A percentile compares a stretch with the other conserved stretches of the same genome.
Conservation (phyloP, 2,888 invertebrate genomes). For the Bombylius discolor region DNA sequence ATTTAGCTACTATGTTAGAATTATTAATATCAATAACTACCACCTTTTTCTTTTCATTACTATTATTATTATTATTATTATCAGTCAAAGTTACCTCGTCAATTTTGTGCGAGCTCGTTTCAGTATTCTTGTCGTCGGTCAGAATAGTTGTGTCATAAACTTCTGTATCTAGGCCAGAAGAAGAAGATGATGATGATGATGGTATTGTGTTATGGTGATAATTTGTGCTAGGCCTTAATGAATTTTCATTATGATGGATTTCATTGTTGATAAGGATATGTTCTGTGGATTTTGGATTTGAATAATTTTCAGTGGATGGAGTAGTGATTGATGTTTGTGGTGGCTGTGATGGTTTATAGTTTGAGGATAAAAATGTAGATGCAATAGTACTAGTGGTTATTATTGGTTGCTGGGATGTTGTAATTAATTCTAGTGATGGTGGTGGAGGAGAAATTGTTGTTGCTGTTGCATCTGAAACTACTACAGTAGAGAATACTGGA, state of each 20-base stretch:
- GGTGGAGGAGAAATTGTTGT: conserved; percentile 19
- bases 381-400: conserved; percentile 4
- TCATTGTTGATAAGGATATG: conserved; percentile 5
- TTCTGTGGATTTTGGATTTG: conserved; percentile 5
- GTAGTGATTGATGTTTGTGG: not conserved
- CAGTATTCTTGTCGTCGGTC: conserved; percentile 1
- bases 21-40: not conserved
- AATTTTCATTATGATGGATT: not conserved
- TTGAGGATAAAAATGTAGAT: conserved; percentile 15
- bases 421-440: conserved; percentile 27
- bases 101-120: not conserved
- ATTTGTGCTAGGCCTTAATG: conserved; percentile 10
- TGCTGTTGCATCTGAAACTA: conserved; percentile 10
- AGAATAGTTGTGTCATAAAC: conserved; percentile 1
- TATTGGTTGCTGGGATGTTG: conserved; percentile 10
- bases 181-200: not conserved
- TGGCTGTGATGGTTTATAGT: conserved; percentile 15
- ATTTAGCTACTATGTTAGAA: not conserved
- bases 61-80: not conserved
- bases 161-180: conserved; percentile 21
- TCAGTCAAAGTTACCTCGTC: conserved; percentile 8
- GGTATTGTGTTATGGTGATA: not conserved
- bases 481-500: not conserved
- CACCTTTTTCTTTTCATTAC: not conserved
- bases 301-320: not conserved